Base-by-base conservation (phyloP, 2,888 invertebrate genomes). In the Drosophila nr. perissopoda region DNA sequence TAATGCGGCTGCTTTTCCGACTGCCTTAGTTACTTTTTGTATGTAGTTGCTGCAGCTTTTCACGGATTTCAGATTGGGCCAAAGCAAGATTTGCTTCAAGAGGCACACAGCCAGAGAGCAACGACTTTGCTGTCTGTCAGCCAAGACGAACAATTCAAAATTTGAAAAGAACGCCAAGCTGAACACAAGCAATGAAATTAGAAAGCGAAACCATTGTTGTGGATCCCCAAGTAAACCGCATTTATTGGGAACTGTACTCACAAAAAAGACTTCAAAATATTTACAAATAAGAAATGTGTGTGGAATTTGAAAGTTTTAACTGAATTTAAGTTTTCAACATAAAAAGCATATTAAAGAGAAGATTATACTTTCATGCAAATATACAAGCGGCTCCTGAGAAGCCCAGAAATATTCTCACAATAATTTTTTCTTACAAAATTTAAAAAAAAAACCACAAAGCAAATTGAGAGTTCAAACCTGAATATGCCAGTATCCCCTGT, bases 1-100 rank as follows among this genome's bases (percentile, higher is more conserved):
- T 87, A 86, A 89, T 89, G 82, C 89, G 80, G 48, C 76, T 56
- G 73, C 72, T 73, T 78, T 81, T 54, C 72, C 69, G 65, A 78
- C 73, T 73, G 74, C 74, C 84, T 88, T 77, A 73, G 83, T 83
- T 82, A 73, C 69, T 60, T 69, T 67, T 60, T 61, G 52, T 56
- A 1, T 69, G 36, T 60, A 21, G 51, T 16, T 36, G 57, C 21
- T 42, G 74, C 29, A 53, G 75, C 65, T 76, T 73, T 78, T 53
- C 59, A 59, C 48, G 71, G 57, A 67, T 61, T 69, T 53, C 49
- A 53, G 36, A 54, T 64, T 58, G 31, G 29, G 25, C 31, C 36
- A 27, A 4, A 6, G 29, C 8, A 6, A 58, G 65, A 57, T 42
- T 64, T 31, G n/a, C 27, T 10, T 31, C 34, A 49, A 36, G 58